Evolutionary conservation across 2,113 vertebrate species (phyloP).

Genomic region (Solea senegalensis): DNA sequence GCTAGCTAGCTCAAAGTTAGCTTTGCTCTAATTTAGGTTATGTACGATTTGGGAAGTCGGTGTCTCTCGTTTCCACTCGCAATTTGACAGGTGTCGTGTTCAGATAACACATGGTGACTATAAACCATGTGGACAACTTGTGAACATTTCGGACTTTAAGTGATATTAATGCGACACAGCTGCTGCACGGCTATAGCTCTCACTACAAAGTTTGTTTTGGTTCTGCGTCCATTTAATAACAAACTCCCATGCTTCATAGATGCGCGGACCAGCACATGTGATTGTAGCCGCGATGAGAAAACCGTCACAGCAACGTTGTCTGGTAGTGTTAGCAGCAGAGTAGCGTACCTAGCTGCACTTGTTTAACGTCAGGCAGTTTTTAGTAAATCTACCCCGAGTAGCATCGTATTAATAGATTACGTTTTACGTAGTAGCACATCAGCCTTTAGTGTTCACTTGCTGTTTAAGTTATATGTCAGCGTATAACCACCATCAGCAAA

Average conservation of each 20-base stretch:
- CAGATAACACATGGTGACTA: not conserved
- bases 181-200: not conserved
- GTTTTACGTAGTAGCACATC: not conserved
- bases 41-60: not conserved
- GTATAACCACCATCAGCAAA: conserved; percentile 12
- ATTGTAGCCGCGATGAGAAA: not conserved
- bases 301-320: too few relatives aligned
- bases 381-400: too few relatives aligned
- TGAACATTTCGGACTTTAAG: not conserved
- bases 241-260: not conserved
- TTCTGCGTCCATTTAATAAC: not conserved
- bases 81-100: not conserved
- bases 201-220: not conserved
- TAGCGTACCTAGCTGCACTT: not conserved
- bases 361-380: not conserved
- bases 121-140: not conserved
- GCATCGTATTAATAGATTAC: not conserved
- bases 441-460: not conserved
- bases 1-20: conserved; percentile 64
- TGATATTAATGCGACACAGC: not conserved
- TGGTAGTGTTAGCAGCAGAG: not conserved
- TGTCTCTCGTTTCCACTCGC: not conserved
- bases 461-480: not conserved
- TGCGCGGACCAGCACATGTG: not conserved
- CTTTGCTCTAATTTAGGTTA: conserved; percentile 12